phyloP scores from a whole-genome alignment of 2,113 vertebrate genomes.

The Colius striatus region DNA sequence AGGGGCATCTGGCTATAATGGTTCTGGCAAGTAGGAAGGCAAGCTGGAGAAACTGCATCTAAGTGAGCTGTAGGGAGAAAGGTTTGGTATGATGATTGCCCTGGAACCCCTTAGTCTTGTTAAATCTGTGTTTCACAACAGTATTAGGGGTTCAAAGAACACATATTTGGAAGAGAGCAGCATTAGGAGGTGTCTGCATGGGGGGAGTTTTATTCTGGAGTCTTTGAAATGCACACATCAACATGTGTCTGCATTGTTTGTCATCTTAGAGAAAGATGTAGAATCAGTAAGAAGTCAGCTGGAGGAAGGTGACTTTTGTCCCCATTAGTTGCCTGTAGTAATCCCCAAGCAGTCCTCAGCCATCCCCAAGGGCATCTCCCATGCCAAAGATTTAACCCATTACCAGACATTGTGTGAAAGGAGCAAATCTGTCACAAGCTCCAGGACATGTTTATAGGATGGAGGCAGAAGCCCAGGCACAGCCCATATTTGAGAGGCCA shows the following conservation, averaged over 20 bases:
- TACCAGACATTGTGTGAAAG: background rate
- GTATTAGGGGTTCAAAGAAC: background rate
- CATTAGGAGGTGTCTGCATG: background rate
- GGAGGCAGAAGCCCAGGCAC: background rate
- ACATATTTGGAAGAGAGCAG: background rate
- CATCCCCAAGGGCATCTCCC: background rate
- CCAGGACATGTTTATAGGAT: background rate
- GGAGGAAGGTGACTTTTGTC: background rate
- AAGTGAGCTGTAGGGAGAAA: background rate
- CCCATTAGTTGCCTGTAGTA: background rate
- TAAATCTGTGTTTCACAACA: background rate
- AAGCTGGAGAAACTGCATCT: background rate
- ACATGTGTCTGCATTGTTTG: background rate
- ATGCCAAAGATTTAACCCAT: background rate
- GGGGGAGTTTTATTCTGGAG: background rate
- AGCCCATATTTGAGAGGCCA: background rate
- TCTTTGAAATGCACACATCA: background rate
- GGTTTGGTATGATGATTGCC: accelerated
- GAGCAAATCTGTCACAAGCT: background rate
- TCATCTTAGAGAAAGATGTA: background rate
- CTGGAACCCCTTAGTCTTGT: background rate
- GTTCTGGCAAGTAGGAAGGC: background rate
- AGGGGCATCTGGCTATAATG: background rate
- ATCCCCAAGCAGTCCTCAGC: background rate
- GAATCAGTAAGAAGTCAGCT: background rate